A percentile compares a stretch with the other conserved stretches of the same genome.
These are phyloP conservation scores for Macroramphosus scolopax DNA, from an alignment of 2,797 vertebrate genomes.

Conservation along the genomic window DNA sequence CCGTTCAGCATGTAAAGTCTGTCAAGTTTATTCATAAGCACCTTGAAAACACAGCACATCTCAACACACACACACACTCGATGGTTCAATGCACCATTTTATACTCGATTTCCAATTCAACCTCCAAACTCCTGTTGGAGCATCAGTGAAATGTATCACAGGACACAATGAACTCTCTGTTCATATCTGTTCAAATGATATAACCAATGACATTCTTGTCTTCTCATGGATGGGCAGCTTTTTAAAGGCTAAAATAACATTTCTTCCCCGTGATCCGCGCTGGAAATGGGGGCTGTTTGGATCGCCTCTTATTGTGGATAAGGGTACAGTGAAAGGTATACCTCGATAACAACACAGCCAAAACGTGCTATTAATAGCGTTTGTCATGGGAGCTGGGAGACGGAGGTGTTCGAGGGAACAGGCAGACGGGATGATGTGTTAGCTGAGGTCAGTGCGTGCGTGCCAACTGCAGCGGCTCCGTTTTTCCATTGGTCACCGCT, in stretches of 20 bases:
- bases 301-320: constrained; percentile 67
- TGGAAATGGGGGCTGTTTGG: constrained; percentile 53
- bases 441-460: constrained; percentile 56
- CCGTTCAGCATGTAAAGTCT: neutral
- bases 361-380: constrained; percentile 76
- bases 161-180: constrained; percentile 37
- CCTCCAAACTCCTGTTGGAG: constrained; percentile 14
- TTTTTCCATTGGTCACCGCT: constrained; percentile 69
- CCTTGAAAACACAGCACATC: no score
- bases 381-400: constrained; percentile 70
- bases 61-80: no score
- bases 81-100: constrained; percentile 25
- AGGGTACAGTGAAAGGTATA: constrained; percentile 69
- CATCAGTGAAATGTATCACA: constrained; percentile 32
- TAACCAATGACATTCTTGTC: constrained; percentile 35
- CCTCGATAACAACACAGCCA: constrained; percentile 52
- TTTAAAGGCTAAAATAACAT: constrained; percentile 54
- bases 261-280: constrained; percentile 33
- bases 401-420: constrained; percentile 64
- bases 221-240: constrained; percentile 45
- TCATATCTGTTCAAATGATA: constrained; percentile 17
- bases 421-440: constrained; percentile 56
- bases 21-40: no score
- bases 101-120: neutral
- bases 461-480: constrained; percentile 45